Conservation (phyloP, 2,113 vertebrate genomes). For the Meleagris gallopavo region DNA sequence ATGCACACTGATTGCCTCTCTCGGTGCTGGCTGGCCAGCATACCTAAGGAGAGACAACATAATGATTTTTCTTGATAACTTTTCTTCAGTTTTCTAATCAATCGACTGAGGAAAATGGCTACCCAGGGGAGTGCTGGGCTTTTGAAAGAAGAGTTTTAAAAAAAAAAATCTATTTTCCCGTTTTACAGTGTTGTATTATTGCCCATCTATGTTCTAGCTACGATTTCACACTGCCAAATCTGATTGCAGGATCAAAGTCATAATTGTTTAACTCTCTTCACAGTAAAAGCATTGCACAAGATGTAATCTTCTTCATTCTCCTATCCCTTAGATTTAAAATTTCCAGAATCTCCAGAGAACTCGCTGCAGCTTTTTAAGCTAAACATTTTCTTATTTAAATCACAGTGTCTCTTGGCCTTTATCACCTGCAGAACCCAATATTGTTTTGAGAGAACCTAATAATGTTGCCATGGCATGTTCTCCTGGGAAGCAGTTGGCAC, state of each 20-base stretch:
- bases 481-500: accelerated
- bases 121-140: background rate
- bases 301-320: background rate
- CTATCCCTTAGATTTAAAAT: background rate
- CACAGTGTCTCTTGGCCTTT: background rate
- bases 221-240: constrained; percentile 9
- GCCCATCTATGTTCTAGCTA: background rate
- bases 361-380: background rate
- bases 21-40: background rate
- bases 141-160: background rate
- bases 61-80: background rate
- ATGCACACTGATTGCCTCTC: background rate
- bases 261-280: background rate
- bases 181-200: background rate
- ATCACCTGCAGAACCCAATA: background rate
- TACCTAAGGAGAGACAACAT: background rate
- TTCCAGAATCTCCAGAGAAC: background rate
- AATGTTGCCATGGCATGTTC: accelerated
- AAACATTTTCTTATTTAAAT: background rate
- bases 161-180: background rate
- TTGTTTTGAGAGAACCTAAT: background rate
- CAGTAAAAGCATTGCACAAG: background rate
- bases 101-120: background rate
- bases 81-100: background rate
- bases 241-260: constrained; percentile 21